Evolutionary conservation across 2,888 invertebrate species (phyloP).

Genomic region (Pristionchus maxplancki): DNA sequence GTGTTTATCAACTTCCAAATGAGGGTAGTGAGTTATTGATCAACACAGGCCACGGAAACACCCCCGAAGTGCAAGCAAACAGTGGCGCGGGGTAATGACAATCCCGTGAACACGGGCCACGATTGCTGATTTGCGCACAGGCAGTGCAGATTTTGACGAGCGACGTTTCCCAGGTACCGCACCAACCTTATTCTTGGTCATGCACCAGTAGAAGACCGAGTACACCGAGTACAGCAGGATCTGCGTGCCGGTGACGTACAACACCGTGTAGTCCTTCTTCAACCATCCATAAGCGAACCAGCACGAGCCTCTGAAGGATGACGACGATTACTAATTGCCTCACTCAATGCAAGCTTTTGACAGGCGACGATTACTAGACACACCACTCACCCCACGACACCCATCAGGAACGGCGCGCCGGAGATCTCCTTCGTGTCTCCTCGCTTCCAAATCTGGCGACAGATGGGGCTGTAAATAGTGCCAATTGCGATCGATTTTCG

Average conservation of each 20-base stretch:
- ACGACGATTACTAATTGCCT: not conserved
- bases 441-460: conserved; percentile 77
- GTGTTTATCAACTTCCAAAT: not conserved
- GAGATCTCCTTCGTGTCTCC: conserved; percentile 76
- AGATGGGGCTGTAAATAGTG: conserved; percentile 73
- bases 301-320: conserved; percentile 67
- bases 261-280: conserved; percentile 74
- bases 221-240: conserved; percentile 73
- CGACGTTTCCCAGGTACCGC: not conserved
- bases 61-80: not conserved
- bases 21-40: not conserved
- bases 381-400: conserved; percentile 68
- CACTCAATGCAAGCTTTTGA: not conserved
- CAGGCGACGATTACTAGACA: not conserved
- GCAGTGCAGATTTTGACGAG: not conserved
- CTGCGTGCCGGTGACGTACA: conserved; percentile 74
- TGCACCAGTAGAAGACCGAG: conserved; percentile 75
- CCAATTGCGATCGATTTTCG: not conserved
- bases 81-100: not conserved
- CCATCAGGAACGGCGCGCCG: conserved; percentile 76
- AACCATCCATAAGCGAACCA: conserved; percentile 76
- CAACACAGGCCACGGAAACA: not conserved
- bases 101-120: not conserved
- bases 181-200: conserved; percentile 76
- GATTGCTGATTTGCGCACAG: not conserved